A percentile compares a stretch with the other conserved stretches of the same genome.
phyloP scores from a whole-genome alignment of 37 sponge, comb jelly and placozoan genomes.

The Halisarca cf. caerulea region DNA sequence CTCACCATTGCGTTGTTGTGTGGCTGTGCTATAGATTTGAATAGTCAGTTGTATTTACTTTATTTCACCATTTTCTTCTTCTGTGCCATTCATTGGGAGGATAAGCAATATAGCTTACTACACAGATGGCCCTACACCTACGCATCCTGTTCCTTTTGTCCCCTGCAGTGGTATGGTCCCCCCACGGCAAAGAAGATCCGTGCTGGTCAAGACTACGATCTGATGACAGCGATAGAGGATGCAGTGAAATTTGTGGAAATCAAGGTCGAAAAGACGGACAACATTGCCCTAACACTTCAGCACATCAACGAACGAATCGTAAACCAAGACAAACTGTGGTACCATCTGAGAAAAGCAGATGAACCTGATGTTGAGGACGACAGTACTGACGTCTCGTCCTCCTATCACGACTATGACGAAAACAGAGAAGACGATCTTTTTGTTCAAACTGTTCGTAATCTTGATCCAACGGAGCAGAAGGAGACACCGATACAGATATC shows the following conservation, averaged over 20 bases:
- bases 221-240: conserved; percentile 22
- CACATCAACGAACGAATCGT: conserved; percentile 24
- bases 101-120: no score
- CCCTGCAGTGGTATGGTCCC: background rate
- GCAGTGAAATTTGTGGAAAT: conserved; percentile 12
- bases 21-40: no score
- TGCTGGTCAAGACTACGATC: conserved; percentile 13
- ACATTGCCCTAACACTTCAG: conserved; percentile 24
- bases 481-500: conserved; percentile 11
- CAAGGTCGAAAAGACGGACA: conserved; percentile 11
- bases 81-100: no score
- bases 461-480: background rate
- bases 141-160: background rate
- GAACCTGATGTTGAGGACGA: conserved; percentile 6
- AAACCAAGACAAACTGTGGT: conserved; percentile 22
- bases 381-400: background rate
- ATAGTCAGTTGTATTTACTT: no score
- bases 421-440: background rate
- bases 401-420: background rate
- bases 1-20: no score
- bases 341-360: conserved; percentile 13
- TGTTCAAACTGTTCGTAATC: background rate
- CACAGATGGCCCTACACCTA: no score
- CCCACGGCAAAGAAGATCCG: conserved; percentile 24
- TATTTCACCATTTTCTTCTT: no score